A percentile compares a stretch with the other conserved stretches of the same genome.
These are phyloP conservation scores for Papilio polytes DNA, from an alignment of 1,140 invertebrate species.

Conservation along the genomic window DNA sequence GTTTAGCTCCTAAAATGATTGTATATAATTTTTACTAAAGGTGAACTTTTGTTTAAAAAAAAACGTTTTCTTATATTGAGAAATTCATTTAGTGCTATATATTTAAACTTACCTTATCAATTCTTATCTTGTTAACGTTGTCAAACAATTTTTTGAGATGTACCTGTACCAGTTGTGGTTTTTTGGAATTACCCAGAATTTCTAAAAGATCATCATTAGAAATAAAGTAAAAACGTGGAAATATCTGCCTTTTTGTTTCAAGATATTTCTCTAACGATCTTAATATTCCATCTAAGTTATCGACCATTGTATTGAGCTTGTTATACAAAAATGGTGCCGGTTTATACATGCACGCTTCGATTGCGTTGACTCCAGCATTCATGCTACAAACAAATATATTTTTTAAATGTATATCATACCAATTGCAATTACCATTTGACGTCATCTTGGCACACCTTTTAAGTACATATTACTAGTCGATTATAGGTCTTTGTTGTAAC, in stretches of 20 bases:
- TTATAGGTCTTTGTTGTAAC: background rate
- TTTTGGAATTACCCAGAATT: conserved; percentile 92
- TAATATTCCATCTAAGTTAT: conserved; percentile 88
- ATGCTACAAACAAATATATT: conserved; percentile 67
- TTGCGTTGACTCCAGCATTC: conserved; percentile 82
- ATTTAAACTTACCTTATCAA: conserved; percentile 84
- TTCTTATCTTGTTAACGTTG: conserved; percentile 59
- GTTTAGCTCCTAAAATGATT: background rate
- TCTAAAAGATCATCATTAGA: conserved; percentile 95
- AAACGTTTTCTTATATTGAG: background rate
- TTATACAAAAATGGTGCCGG: conserved; percentile 85
- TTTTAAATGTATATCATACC: background rate
- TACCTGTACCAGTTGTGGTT: conserved; percentile 91
- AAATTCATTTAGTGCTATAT: conserved; percentile 15
- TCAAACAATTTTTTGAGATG: conserved; percentile 93
- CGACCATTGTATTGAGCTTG: conserved; percentile 86
- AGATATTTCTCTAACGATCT: conserved; percentile 92
- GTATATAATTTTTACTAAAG: too few relatives aligned
- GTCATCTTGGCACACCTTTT: background rate
- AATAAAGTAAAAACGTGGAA: conserved; percentile 93
- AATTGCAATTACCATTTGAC: background rate
- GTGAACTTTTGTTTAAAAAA: too few relatives aligned
- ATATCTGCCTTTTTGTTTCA: conserved; percentile 92
- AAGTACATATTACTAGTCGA: background rate
- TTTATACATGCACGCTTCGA: conserved; percentile 84